Base-by-base conservation (phyloP, 2,113 vertebrate species). In the Puntigrus tetrazona region DNA sequence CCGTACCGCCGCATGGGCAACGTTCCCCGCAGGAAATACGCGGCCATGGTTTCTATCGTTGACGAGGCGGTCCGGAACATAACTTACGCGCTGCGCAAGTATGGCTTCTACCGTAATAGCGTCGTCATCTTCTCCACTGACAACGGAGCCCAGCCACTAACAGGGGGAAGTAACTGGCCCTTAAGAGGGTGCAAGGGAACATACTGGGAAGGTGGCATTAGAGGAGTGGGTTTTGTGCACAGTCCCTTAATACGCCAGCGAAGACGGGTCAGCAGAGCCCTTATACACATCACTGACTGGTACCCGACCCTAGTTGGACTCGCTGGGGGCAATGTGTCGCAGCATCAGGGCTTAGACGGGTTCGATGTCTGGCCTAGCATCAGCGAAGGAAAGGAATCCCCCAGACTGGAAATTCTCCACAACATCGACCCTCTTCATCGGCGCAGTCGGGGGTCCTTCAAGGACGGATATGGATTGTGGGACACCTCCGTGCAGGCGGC, bases 221-320 rank as follows among this genome's bases (percentile, higher is more conserved):
- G 97, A 1, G 97, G 96, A 52, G 92, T 99, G 0, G 98, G 98
- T 13, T 99, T 99, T 2, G 96, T 99, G 41, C 98, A 99, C 82
- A 99, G 98, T 76, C 98, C 98, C 34, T 91, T 99, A 57, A 94
- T 99, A 84, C 95, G 95, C 89, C 94, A 89, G 61, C 97, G 95
- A 85, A 94, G 93, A 8, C 93, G 95, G 83, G 96, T 96, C 45
- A 99, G 96, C 89, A 94, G 94, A 89, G 96, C 96, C 0, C 89
- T 99, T 86, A 92, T 98, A 55, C 98, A 99, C 87, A 99, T 99
- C 91, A 99, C 97, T 0, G 98, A 99, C 91, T 99, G 98, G 98
- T 99, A 98, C 88, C 98, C 98, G 0, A 99, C 98, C 3, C 91
- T 99, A 47, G 95, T 99, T 72, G 91, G 92, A 20, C 92, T 99